These are phyloP conservation scores for Coenobita brevimanus DNA, from an alignment of 1,140 invertebrate genomes.

Conservation along the genomic window DNA sequence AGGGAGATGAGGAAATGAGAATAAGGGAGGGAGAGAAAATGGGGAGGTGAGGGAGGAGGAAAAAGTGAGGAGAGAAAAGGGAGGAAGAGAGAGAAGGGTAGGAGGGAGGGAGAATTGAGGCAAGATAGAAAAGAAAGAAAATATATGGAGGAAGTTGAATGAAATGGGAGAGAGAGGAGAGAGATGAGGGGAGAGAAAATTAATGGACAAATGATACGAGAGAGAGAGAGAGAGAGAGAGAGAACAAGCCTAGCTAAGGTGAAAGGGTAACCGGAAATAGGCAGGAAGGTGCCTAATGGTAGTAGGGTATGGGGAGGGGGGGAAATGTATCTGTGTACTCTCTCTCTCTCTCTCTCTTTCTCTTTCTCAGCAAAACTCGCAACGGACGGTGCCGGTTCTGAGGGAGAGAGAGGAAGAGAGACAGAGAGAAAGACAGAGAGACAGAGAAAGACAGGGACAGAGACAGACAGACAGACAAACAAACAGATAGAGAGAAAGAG, in stretches of 20 bases:
- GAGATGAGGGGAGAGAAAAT: no score
- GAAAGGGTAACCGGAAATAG: background rate
- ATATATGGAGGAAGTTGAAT: background rate
- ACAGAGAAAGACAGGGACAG: no score
- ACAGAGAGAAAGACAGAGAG: no score
- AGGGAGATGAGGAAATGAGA: background rate
- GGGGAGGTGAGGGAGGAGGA: background rate
- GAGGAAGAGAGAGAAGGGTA: background rate
- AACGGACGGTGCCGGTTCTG: no score
- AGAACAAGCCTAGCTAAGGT: background rate
- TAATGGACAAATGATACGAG: background rate
- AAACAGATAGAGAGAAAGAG: no score
- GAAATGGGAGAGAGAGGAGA: background rate
- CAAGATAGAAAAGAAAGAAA: background rate
- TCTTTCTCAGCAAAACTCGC: no score
- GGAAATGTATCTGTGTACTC: no score
- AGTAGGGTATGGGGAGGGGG: background rate
- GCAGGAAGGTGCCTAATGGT: background rate
- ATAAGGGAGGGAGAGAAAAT: background rate
- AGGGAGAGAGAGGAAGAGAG: no score
- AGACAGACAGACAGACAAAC: no score
- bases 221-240: conserved; percentile 38
- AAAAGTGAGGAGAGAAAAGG: no score
- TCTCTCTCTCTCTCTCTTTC: no score
- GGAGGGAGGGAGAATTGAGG: background rate